Base-by-base conservation (phyloP, 2,797 vertebrate genomes). In the Ispidina lecontei region DNA sequence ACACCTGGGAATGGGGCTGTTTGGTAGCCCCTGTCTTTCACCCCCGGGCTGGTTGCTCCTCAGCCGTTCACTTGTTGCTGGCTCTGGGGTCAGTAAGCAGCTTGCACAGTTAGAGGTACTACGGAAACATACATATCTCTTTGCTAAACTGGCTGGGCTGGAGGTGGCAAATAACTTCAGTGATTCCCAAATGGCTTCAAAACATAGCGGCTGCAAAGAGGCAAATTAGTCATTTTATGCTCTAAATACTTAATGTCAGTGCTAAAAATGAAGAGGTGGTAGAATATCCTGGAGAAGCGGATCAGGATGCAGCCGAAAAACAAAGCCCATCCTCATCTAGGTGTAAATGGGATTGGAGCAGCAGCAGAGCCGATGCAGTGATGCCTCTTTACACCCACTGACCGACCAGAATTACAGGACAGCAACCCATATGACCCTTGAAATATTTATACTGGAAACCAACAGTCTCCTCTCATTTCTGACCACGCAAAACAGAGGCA, bases 211-310 rank as follows among this genome's bases (percentile, higher is more conserved):
- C 94, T 91, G 73, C 76, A 76, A 59, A 89, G 79, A 92, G 39
- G 58, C 78, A 62, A 92, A 81, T 92, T 44, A 92, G 87, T 91
- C 80, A 90, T 86, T 55, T 88, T 90, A 75, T 85, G 23, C 64
- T 91, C 90, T 90, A 78, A 84, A 94, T 88, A 58, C 84, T 89
- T 86, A 73, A 93, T 71, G 76, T 37, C 51, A 49, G 51, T 49
- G 87, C 91, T 95, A 90, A 95, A 97, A 96, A 96, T 86, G 90
- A 93, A 81, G 59, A 79, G 63, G 41, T 56, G 73, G 77, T 92
- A 90, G 94, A 87, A 77, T 28, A 54, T 81, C 94, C 71, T 64
- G 41, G 79, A 95, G 95, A 94, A 95, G 95, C 33, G 13, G 88
- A 96, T 83, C 71, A n/a, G 84, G 91, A 94, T 75, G 82, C 21